Evolutionary conservation across 2,113 vertebrate genomes (phyloP).

Genomic region (Gambusia holbrooki): DNA sequence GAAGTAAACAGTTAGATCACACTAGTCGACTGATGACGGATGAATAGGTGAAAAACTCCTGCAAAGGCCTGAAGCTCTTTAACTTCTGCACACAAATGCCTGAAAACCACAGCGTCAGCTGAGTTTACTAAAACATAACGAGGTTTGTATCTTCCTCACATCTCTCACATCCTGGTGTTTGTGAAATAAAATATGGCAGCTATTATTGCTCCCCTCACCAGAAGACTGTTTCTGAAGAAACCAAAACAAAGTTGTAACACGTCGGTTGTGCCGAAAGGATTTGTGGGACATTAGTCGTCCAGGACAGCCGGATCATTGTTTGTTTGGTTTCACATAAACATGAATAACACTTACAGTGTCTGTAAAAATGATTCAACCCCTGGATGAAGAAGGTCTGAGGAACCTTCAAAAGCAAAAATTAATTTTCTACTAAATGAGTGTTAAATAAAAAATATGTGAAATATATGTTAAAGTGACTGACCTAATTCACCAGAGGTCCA

Average conservation of each 20-base stretch:
- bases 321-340: background rate
- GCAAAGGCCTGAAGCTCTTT: background rate
- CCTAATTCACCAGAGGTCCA: too few species aligned
- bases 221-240: background rate
- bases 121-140: background rate
- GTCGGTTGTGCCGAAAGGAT: background rate
- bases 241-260: background rate
- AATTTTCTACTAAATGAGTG: too few species aligned
- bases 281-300: background rate
- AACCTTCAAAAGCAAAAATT: too few species aligned
- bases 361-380: background rate
- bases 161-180: background rate
- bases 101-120: background rate
- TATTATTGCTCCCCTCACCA: background rate
- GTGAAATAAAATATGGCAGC: slow-evolving; percentile 2
- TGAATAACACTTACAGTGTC: background rate
- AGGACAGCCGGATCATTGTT: background rate
- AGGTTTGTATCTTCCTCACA: background rate
- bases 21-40: background rate
- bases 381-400: too few species aligned
- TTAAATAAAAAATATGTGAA: too few species aligned
- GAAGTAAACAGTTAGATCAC: background rate
- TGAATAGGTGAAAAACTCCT: too few species aligned
- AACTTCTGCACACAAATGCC: background rate
- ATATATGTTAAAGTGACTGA: too few species aligned